phyloP scores from a whole-genome alignment of 2,797 vertebrate genomes.

The Gymnothorax reevesii region DNA sequence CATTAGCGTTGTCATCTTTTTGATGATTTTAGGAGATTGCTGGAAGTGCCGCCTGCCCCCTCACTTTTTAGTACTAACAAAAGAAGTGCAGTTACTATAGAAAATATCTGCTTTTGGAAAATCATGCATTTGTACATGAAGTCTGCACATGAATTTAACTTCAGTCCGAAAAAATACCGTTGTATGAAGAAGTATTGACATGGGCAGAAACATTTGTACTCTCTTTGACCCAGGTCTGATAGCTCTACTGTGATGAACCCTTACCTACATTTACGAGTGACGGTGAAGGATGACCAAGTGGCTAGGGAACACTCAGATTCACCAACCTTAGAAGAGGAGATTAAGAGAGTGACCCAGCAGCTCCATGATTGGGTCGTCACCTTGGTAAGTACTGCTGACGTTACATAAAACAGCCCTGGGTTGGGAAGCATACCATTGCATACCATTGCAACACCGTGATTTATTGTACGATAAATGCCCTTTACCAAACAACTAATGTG shows the following conservation, averaged over 20 bases:
- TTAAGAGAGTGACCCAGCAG: conserved; percentile 55
- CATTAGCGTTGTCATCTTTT: no score
- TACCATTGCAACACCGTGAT: not conserved
- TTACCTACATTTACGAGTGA: conserved; percentile 52
- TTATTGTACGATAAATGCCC: no score
- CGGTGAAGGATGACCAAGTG: conserved; percentile 47
- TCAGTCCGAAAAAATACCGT: not conserved
- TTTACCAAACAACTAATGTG: no score
- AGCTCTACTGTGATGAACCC: conserved; percentile 49
- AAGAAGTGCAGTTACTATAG: no score
- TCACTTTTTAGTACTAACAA: no score
- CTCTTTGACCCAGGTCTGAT: conserved; percentile 42
- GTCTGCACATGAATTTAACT: not conserved
- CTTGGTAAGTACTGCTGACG: conserved; percentile 57
- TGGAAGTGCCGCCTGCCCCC: no score
- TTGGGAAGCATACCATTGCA: not conserved
- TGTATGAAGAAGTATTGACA: not conserved
- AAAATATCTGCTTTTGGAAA: not conserved
- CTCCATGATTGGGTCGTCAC: conserved; percentile 67
- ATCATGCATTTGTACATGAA: not conserved
- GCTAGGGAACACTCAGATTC: conserved; percentile 30
- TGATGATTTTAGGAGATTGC: no score
- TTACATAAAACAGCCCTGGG: conserved; percentile 5
- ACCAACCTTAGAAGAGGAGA: conserved; percentile 51
- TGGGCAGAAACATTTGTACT: not conserved